Evolutionary conservation across 1,140 invertebrate genomes (phyloP), one percentile per base, ranked within the genome.

Genomic region (Solen grandis): DNA sequence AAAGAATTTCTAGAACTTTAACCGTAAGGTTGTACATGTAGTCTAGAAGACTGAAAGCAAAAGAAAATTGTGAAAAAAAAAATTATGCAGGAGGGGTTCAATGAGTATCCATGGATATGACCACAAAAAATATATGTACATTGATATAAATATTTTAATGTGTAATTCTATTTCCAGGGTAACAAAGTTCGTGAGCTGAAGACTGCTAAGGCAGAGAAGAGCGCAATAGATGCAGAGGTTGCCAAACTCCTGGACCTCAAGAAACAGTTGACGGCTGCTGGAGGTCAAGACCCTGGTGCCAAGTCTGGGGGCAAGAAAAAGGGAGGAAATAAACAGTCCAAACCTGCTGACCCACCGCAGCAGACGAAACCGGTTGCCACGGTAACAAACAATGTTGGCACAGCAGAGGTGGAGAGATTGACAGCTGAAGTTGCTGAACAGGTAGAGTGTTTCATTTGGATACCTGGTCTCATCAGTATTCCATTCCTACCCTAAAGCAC

Each of bases 111-210:
- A n/a, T n/a, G n/a, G n/a, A n/a, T n/a, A n/a, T n/a, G n/a, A n/a
- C 38, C 19, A 14, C 38, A 25, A 27, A 69, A 25, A 46, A 27
- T 8, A 27, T 2, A 69, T 41, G 36, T 62, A 19, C 1, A 19
- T 50, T 50, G 22, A 3, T 0, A 14, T 31, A 10, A 29, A 0
- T 8, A 36, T 22, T 25, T 10, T 31, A 33, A 75, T 68, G 5
- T 52, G 14, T 52, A 19, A 29, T 31, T 50, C 16, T 33, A 13
- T 66, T 84, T 92, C 62, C 91, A 97, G 94, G 96, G 94, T 13
- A 93, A 94, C n/a, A 93, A 94, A 87, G 96, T 97, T 0, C 93
- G 96, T 81, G 91, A 94, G 66, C 80, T 97, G 1, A 97, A 97
- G 92, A 90, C 94, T 0, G 94, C 94, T 25, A 95, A 95, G 73